A percentile compares a stretch with the other conserved stretches of the same genome.
Evolutionary conservation across 1,140 invertebrate species (phyloP).

Genomic region (Drosophila nebulosa): DNA sequence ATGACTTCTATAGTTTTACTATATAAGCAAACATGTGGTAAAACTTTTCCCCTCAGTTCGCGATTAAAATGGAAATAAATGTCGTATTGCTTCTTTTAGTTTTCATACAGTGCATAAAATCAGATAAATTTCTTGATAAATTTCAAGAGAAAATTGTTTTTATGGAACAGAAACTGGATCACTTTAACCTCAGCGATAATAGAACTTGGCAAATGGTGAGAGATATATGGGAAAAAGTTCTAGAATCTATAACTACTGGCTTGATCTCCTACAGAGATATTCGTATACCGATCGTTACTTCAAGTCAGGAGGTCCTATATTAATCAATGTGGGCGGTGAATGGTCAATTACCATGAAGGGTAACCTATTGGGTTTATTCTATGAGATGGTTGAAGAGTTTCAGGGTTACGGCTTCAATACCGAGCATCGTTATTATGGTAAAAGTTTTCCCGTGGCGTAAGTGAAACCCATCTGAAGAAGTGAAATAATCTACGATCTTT

Average conservation of each 20-base stretch:
- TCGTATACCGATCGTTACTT: slow-evolving; percentile 43
- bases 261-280: slow-evolving; percentile 40
- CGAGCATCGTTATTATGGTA: slow-evolving; percentile 91
- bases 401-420: slow-evolving; percentile 85
- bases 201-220: slow-evolving; percentile 85
- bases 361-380: slow-evolving; percentile 81
- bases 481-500: neutral
- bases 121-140: neutral
- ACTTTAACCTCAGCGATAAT: slow-evolving; percentile 86
- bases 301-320: slow-evolving; percentile 83
- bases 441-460: slow-evolving; percentile 85
- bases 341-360: slow-evolving; percentile 82
- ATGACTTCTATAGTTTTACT: neutral
- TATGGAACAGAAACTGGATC: slow-evolving; percentile 82
- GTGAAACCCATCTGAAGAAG: slow-evolving; percentile 78
- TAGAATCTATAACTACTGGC: neutral
- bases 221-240: neutral
- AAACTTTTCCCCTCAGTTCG: neutral
- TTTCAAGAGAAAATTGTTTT: slow-evolving; percentile 11
- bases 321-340: slow-evolving; percentile 88
- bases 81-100: neutral
- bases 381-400: slow-evolving; percentile 82
- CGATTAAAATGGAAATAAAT: neutral
- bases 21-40: neutral
- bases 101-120: neutral